Conservation (phyloP, 2,888 invertebrate genomes). For the Ochlodes sylvanus region DNA sequence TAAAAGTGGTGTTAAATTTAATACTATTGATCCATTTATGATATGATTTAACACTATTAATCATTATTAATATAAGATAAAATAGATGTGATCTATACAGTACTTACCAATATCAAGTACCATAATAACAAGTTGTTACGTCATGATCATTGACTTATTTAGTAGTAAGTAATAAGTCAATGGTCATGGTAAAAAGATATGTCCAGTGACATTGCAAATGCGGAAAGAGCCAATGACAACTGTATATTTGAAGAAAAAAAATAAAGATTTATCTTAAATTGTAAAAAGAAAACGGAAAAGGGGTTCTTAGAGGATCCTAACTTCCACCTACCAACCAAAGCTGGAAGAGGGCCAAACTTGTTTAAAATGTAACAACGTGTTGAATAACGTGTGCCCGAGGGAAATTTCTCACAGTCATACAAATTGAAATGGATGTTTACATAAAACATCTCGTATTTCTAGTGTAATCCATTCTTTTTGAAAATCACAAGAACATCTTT, state of each 20-base stretch:
- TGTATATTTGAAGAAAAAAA: neutral
- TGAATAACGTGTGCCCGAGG: slow-evolving; percentile 21
- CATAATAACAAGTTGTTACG: neutral
- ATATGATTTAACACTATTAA: too few relatives aligned
- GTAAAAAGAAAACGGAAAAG: neutral
- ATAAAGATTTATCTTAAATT: neutral
- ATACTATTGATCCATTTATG: too few relatives aligned
- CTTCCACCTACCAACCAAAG: slow-evolving; percentile 1
- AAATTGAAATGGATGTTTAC: slow-evolving; percentile 10
- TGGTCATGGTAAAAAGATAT: too few relatives aligned
- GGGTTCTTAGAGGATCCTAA: neutral
- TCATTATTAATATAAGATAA: too few relatives aligned
- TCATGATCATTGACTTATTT: too few relatives aligned
- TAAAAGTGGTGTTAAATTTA: too few relatives aligned
- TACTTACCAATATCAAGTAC: neutral
- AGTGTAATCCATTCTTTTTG: neutral
- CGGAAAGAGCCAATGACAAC: neutral
- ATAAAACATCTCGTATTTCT: slow-evolving; percentile 18
- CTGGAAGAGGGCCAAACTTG: slow-evolving; percentile 21
- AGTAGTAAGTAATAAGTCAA: too few relatives aligned
- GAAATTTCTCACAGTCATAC: slow-evolving; percentile 19
- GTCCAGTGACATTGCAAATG: neutral
- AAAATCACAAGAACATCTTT: slow-evolving; percentile 1
- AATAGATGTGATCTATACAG: neutral
- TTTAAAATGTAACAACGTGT: slow-evolving; percentile 19